These are phyloP conservation scores for Notechis scutatus DNA, from an alignment of 2,113 vertebrate genomes.

Conservation along the genomic window DNA sequence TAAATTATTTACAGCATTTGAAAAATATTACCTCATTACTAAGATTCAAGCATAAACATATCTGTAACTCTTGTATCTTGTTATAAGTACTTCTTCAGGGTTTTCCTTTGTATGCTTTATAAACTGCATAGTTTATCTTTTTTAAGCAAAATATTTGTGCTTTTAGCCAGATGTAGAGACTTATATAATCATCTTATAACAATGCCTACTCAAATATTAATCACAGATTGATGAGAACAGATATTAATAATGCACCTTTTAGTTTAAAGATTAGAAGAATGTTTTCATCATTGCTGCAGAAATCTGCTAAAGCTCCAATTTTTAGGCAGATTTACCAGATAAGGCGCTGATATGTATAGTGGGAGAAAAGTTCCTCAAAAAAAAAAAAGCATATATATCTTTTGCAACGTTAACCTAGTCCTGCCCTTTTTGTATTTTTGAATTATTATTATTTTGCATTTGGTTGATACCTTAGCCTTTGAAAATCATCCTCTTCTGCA, in stretches of 20 bases:
- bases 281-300: too few species aligned
- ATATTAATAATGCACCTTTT: too few species aligned
- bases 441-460: too few species aligned
- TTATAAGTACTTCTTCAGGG: not conserved
- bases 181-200: too few species aligned
- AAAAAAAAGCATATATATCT: not conserved
- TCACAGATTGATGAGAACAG: too few species aligned
- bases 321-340: too few species aligned
- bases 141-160: not conserved
- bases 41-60: not conserved
- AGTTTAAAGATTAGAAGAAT: too few species aligned
- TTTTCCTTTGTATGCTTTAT: not conserved
- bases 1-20: not conserved
- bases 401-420: not conserved
- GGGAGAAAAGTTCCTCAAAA: not conserved
- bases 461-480: not conserved
- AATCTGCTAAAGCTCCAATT: too few species aligned
- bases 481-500: not conserved
- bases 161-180: too few species aligned
- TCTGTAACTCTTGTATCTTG: not conserved
- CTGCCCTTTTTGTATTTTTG: not conserved
- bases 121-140: not conserved
- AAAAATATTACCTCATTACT: not conserved
- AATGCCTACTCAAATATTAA: too few species aligned
- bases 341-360: not conserved